phyloP scores from a whole-genome alignment of 2,888 invertebrate genomes.

The Tillus elongatus region DNA sequence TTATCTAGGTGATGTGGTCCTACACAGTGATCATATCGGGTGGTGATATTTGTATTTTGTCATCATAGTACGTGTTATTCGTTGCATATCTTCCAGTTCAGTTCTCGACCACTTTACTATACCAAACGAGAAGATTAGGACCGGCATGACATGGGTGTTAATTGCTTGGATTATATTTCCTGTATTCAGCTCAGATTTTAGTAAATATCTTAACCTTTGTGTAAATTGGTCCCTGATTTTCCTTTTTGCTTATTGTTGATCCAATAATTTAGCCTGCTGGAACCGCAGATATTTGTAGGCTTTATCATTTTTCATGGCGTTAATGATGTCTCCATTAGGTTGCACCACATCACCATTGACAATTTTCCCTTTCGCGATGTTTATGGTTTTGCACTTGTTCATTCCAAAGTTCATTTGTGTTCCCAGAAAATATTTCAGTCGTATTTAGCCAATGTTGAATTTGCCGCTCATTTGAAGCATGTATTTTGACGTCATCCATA shows the following conservation, averaged over 20 bases:
- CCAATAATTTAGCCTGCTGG: constrained; percentile 3
- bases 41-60: no score
- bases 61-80: no score
- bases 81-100: constrained; percentile 1
- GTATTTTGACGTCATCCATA: constrained; percentile 2
- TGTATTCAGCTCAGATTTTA: constrained; percentile 3
- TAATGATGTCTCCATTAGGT: background rate
- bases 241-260: background rate
- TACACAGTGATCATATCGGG: no score
- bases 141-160: constrained; percentile 2
- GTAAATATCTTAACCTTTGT: background rate
- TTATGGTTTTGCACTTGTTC: background rate
- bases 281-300: background rate
- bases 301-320: background rate
- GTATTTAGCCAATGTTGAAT: background rate
- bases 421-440: background rate
- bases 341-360: background rate
- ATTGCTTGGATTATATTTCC: background rate
- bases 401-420: background rate
- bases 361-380: background rate
- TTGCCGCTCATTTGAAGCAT: background rate
- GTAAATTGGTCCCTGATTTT: background rate
- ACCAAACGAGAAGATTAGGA: background rate
- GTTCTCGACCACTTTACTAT: background rate
- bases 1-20: no score